phyloP scores from a whole-genome alignment of 2,113 vertebrate genomes.

The Bettongia penicillata region DNA sequence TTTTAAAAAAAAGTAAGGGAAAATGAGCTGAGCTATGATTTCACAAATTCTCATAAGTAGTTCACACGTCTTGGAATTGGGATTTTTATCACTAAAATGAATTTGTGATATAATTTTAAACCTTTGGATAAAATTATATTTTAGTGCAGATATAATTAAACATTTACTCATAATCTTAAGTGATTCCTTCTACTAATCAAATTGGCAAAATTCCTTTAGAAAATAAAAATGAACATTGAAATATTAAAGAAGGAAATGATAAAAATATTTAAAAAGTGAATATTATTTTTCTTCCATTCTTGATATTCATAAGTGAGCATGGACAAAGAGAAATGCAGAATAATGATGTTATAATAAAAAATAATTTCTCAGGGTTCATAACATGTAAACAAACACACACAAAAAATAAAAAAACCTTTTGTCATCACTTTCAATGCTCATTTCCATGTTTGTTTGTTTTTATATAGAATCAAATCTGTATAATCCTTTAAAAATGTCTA shows the following conservation, averaged over 20 bases:
- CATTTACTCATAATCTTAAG: background rate
- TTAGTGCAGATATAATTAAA: background rate
- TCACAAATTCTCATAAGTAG: background rate
- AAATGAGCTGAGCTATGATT: background rate
- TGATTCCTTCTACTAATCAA: background rate
- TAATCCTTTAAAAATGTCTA: background rate
- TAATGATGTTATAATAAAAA: background rate
- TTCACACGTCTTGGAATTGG: background rate
- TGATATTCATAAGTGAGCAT: background rate
- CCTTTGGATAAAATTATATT: background rate
- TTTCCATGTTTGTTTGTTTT: background rate
- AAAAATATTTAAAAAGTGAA: background rate
- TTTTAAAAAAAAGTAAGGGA: background rate
- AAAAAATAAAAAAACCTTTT: background rate
- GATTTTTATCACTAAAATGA: background rate
- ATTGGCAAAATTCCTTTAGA: background rate
- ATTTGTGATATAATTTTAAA: background rate
- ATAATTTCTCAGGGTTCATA: too few relatives aligned
- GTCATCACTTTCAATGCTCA: background rate
- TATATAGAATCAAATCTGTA: background rate
- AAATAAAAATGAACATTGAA: background rate
- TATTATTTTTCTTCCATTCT: background rate
- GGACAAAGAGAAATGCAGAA: background rate
- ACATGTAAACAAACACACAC: background rate
- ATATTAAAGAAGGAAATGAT: background rate